These are phyloP conservation scores for Hoplostethus mediterraneus DNA, from an alignment of 2,797 vertebrate species.

Conservation along the genomic window DNA sequence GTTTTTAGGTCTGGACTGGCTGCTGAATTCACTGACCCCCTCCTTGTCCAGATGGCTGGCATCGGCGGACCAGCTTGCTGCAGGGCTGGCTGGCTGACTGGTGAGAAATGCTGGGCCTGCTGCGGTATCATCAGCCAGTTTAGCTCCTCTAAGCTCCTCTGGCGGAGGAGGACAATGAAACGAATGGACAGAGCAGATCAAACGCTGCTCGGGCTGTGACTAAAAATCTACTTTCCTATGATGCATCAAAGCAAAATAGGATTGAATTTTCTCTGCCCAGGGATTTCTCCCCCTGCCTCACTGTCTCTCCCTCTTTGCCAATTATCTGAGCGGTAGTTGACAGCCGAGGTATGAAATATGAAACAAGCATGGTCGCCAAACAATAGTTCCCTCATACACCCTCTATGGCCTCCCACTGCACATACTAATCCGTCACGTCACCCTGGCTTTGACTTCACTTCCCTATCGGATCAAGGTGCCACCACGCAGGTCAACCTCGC, in stretches of 20 bases:
- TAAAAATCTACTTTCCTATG: conserved; percentile 75
- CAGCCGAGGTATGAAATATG: conserved; percentile 44
- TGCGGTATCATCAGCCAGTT: conserved; percentile 65
- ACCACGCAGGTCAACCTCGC: conserved; percentile 69
- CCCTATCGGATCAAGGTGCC: conserved; percentile 56
- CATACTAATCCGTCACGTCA: conserved; percentile 20
- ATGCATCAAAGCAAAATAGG: conserved; percentile 74
- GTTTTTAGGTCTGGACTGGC: conserved; percentile 36
- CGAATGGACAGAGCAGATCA: conserved; percentile 77
- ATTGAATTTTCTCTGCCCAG: conserved; percentile 70
- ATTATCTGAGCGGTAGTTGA: conserved; percentile 54
- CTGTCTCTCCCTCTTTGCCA: conserved; percentile 51
- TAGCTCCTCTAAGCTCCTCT: conserved; percentile 70
- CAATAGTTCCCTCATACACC: conserved; percentile 3
- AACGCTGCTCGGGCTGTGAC: conserved; percentile 70
- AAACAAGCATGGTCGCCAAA: conserved; percentile 31
- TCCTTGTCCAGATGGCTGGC: conserved; percentile 53
- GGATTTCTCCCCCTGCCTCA: conserved; percentile 40
- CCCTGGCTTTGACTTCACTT: conserved; percentile 37
- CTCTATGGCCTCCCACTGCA: not conserved
- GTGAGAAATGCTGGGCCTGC: conserved; percentile 51
- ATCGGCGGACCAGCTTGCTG: conserved; percentile 32
- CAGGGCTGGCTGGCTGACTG: conserved; percentile 13
- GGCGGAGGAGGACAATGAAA: conserved; percentile 63
- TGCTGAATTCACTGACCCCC: conserved; percentile 32